A percentile compares a stretch with the other conserved stretches of the same genome.
Conservation (phyloP, 2,113 vertebrate species). For the Passerina amoena region DNA sequence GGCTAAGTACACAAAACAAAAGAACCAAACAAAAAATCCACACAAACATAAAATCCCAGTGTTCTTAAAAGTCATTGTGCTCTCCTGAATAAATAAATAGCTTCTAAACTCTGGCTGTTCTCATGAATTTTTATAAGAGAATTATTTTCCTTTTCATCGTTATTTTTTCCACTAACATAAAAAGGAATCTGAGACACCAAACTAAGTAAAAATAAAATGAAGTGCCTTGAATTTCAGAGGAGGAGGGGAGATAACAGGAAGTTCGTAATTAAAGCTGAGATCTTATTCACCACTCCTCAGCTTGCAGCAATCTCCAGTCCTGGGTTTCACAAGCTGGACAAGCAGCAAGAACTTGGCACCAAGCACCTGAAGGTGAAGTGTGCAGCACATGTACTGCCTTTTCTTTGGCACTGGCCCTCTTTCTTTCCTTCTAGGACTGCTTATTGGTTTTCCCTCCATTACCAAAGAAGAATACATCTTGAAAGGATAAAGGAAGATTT, state of each 20-base stretch:
- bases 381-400: not conserved
- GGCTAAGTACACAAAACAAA: not conserved
- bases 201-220: constrained; percentile 7
- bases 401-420: not conserved
- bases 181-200: constrained; percentile 47
- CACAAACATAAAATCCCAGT: not conserved
- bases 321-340: not conserved
- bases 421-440: not conserved
- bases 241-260: not conserved
- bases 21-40: not conserved
- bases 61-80: constrained; percentile 7
- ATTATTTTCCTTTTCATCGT: constrained; percentile 52
- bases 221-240: constrained; percentile 38
- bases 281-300: not conserved
- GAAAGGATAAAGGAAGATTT: not conserved
- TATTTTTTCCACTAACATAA: constrained; percentile 49
- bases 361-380: not conserved
- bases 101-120: constrained; percentile 11
- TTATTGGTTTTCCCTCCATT: not conserved
- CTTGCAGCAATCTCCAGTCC: not conserved
- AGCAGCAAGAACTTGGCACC: not conserved
- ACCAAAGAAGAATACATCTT: not conserved
- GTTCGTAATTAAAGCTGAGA: constrained; percentile 38
- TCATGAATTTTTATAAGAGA: constrained; percentile 64
- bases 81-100: constrained; percentile 38